A percentile compares a stretch with the other conserved stretches of the same genome.
These are phyloP conservation scores for Geodia barretti DNA, from an alignment of 37 sponge, comb jelly and placozoan species.

Conservation along the genomic window DNA sequence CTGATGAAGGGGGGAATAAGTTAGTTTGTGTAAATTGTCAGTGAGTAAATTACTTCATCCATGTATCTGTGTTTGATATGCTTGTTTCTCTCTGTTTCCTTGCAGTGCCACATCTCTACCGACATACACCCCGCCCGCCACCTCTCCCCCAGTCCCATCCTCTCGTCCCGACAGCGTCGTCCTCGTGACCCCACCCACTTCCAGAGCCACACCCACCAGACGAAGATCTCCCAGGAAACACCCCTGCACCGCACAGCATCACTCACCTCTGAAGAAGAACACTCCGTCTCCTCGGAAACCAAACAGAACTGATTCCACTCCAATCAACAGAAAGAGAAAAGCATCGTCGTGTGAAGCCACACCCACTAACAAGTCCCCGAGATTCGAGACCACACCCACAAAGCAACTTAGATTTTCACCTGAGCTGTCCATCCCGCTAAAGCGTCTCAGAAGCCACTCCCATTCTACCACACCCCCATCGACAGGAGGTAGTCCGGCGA, in stretches of 20 bases:
- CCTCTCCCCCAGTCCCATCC: background rate
- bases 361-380: background rate
- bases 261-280: background rate
- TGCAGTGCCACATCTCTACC: background rate
- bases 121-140: background rate
- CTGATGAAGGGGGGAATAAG: too few species aligned
- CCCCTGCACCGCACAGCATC: background rate
- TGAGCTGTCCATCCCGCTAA: background rate
- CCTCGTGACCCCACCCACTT: background rate
- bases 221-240: background rate
- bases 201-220: background rate
- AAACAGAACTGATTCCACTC: background rate
- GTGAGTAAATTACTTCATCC: too few species aligned
- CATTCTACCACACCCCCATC: background rate
- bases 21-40: too few species aligned
- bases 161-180: background rate
- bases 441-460: background rate
- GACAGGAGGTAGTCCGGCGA: background rate
- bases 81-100: background rate
- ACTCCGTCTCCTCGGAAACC: too few species aligned
- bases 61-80: background rate
- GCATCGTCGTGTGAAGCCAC: background rate
- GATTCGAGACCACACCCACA: background rate
- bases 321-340: background rate
- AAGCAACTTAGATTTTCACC: background rate